Base-by-base conservation (phyloP, 2,888 invertebrate genomes). In the Acleris laterana region DNA sequence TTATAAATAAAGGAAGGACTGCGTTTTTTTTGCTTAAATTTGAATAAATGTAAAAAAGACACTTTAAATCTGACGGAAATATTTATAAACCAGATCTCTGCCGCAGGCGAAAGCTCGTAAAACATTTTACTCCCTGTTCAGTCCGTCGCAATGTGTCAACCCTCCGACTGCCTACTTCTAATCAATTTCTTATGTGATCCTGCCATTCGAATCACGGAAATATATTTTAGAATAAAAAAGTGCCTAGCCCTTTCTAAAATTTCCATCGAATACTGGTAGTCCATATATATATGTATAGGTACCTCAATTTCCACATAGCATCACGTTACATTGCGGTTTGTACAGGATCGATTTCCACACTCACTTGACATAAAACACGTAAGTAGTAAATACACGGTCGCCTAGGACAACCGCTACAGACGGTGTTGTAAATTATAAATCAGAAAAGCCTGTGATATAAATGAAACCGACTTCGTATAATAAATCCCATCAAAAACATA, bases 401-500 rank as follows among this genome's bases (percentile, higher is more conserved):
- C 57, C 49, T 53, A 63, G 62, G 61, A 61, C 51, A 48, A 51
- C 64, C 60, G 72, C 62, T 73, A 71, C 73, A 71, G 72, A 71
- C 72, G 17, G 16, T 5, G 68, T 65, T 70, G 71, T 80, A 72
- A 79, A 80, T 79, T 76, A 77, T 80, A 75, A 74, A 79, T 75
- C 71, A 63, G 71, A 77, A 72, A 74, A 75, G 71, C 71, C 73
- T 73, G 74, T 76, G 78, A 78, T 77, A 75, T 74, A 74, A 72
- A 64, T 60, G 49, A 53, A 48, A 25, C 59, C 53, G 49, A 60
- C 49, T 60, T 51, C 44, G 28, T 46, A 52, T 50, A 28, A 44
- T 50, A 63, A 63, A n/a, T n/a, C n/a, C n/a, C n/a, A n/a, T n/a
- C n/a, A n/a, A n/a, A n/a, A n/a, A n/a, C n/a, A n/a, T n/a, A n/a